phyloP scores from a whole-genome alignment of 2,888 invertebrate species.

The Cheilosia vulpina region DNA sequence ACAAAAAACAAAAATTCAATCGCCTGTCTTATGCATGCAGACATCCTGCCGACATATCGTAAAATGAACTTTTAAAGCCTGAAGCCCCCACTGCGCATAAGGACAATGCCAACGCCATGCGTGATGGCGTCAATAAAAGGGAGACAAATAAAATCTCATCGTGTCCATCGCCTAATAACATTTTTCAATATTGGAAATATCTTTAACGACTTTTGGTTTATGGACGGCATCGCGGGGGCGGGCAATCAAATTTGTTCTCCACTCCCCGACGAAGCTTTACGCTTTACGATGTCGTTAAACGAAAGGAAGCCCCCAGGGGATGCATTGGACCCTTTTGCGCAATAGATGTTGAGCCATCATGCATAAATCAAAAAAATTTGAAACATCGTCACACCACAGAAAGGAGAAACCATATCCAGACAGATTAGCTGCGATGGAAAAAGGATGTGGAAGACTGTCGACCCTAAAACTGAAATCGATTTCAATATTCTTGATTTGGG shows the following conservation, averaged over 20 bases:
- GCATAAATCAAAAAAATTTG: conserved; percentile 46
- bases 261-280: not conserved
- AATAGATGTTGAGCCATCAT: conserved; percentile 36
- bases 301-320: conserved; percentile 26
- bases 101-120: not conserved
- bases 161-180: conserved; percentile 24
- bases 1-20: not conserved
- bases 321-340: conserved; percentile 23
- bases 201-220: conserved; percentile 46
- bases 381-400: conserved; percentile 5
- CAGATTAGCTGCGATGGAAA: conserved; percentile 22
- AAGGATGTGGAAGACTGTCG: not conserved
- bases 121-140: not conserved
- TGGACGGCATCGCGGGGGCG: conserved; percentile 1
- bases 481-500: conserved; percentile 40
- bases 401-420: conserved; percentile 24
- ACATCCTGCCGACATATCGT: not conserved
- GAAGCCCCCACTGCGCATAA: conserved; percentile 14
- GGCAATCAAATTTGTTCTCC: conserved; percentile 1
- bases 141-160: not conserved
- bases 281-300: conserved; percentile 59
- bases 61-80: conserved; percentile 20
- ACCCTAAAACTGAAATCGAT: conserved; percentile 37
- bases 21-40: not conserved
- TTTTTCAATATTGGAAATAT: conserved; percentile 27